Evolutionary conservation across 2,113 vertebrate species (phyloP).

Genomic region (Esox niger): DNA sequence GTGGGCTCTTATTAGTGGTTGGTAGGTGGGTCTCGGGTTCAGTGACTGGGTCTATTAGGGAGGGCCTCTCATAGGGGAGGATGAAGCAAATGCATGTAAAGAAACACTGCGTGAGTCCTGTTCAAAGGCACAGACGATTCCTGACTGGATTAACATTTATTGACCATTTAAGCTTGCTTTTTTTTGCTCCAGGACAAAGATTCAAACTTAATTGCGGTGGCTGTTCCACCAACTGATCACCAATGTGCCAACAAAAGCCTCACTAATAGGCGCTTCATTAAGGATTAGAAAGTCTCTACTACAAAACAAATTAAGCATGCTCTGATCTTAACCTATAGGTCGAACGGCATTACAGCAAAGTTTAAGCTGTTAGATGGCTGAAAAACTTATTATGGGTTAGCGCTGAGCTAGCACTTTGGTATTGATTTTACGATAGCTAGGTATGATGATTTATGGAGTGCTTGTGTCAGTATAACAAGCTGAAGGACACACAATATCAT

Average conservation of each 20-base stretch:
- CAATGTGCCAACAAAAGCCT: conserved; percentile 94
- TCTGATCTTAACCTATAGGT: conserved; percentile 93
- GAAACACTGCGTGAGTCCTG: conserved; percentile 85
- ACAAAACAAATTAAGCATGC: conserved; percentile 99
- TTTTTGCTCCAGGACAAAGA: conserved; percentile 88
- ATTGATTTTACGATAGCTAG: conserved; percentile 99
- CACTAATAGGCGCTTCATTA: conserved; percentile 98
- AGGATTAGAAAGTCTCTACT: conserved; percentile 98
- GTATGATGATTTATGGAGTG: conserved; percentile 99
- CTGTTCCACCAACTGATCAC: conserved; percentile 97
- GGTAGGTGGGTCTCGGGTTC: conserved; percentile 79
- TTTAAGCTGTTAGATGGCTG: conserved; percentile 93
- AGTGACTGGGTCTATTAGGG: conserved; percentile 79
- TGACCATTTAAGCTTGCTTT: conserved; percentile 92
- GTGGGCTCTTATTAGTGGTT: conserved; percentile 86
- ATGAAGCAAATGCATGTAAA: conserved; percentile 80
- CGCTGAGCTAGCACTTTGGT: conserved; percentile 99
- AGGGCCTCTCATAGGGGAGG: conserved; percentile 82
- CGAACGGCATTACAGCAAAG: conserved; percentile 91
- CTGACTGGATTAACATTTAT: conserved; percentile 99
- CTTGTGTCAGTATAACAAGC: conserved; percentile 99
- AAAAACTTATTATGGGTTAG: conserved; percentile 98
- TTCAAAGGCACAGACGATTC: conserved; percentile 94
- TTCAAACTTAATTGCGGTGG: conserved; percentile 92
- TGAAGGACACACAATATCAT: conserved; percentile 99